Evolutionary conservation across 2,113 vertebrate genomes (phyloP), one percentile per base, ranked within the genome.

Genomic region (Stomatorhinus ivindoensis): DNA sequence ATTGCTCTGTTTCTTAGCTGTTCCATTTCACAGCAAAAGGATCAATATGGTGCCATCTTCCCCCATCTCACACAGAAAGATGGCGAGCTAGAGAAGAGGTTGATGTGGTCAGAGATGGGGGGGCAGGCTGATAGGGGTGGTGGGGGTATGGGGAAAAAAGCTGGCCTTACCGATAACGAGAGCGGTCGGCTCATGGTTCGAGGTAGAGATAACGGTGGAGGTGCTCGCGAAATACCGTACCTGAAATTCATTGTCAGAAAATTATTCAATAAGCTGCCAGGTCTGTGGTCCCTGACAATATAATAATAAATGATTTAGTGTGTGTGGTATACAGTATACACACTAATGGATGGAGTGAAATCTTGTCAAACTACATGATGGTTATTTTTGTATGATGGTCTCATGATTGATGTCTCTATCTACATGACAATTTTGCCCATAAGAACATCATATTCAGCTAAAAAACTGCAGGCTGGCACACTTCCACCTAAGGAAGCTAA

Each of bases 141-240:
- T 53, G 50, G 50, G 50, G 48, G 27, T 17, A 10, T 6, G 11
- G 19, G 87, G 35, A 44, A 42, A n/a, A 61, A 48, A 44, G 5
- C 2, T 65, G 55, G 55, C 17, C 35, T 87, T 95, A 94, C 96
- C 94, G 91, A 92, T 93, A 83, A 95, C 95, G 83, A 96, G 92
- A 55, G 95, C 95, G 0, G 94, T 94, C 1, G 89, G 88, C 46
- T 96, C 91, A 0, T 95, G 95, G 90, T 93, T 96, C 73, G 95
- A 96, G 88, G 95, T 91, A 83, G 95, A 97, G 91, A 96, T 93
- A 86, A 96, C 85, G 46, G 92, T 93, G 91, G 92, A 95, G 89
- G 95, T 90, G 58, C 93, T 93, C 55, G 94, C 90, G 35, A 95
- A 96, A 93, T 96, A 96, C 92, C 95, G 97, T 82, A 95, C 92